These are phyloP conservation scores for Parazoanthus darwini DNA, from an alignment of 92 coral and sea anemone genomes.

Conservation along the genomic window DNA sequence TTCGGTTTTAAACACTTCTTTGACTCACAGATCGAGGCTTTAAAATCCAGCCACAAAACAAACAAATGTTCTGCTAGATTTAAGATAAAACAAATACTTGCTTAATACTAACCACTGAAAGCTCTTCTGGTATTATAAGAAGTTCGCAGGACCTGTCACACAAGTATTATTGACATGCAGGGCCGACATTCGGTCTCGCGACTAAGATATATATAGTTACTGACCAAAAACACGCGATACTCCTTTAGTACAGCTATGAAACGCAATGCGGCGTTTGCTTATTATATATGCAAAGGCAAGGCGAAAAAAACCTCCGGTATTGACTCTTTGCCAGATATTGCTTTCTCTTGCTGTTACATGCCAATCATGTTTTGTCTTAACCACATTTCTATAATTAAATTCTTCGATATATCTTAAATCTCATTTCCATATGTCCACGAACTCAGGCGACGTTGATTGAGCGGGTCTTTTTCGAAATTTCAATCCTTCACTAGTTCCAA, in stretches of 20 bases:
- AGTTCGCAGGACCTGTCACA: constrained; percentile 31
- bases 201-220: background rate
- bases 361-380: constrained; percentile 33
- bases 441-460: too few relatives aligned
- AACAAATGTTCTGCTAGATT: constrained; percentile 29
- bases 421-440: constrained; percentile 24
- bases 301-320: background rate
- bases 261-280: background rate
- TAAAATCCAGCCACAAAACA: constrained; percentile 1
- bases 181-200: background rate
- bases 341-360: constrained; percentile 9
- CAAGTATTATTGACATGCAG: background rate
- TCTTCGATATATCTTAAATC: background rate
- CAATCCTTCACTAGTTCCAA: background rate
- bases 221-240: constrained; percentile 1
- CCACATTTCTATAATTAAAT: constrained; percentile 28
- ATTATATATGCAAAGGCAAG: background rate
- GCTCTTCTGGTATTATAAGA: constrained; percentile 6
- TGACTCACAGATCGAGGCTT: background rate
- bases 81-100: constrained; percentile 39
- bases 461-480: background rate
- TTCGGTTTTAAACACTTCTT: background rate
- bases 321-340: constrained; percentile 32
- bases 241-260: background rate
- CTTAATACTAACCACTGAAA: constrained; percentile 28